Percentiles rank a stretch among this genome's conserved stretches.
Conservation (phyloP, 2,888 invertebrate species). For the Dasypogon diadema region DNA sequence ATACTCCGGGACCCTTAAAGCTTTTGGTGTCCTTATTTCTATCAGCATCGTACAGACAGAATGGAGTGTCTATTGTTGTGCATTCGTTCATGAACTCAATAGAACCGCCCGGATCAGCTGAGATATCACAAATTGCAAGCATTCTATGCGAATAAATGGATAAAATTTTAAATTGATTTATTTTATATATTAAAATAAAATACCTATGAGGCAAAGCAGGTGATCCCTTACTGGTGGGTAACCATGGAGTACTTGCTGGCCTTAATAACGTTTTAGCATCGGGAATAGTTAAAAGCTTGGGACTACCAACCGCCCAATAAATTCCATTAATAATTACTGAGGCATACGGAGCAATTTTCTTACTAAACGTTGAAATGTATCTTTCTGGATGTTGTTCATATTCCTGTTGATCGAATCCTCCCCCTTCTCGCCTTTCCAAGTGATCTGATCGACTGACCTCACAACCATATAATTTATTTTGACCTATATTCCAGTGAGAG, state of each 20-base stretch:
- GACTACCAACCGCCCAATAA: slow-evolving; percentile 98
- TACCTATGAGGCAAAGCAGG: slow-evolving; percentile 85
- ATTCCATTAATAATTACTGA: slow-evolving; percentile 98
- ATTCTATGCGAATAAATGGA: slow-evolving; percentile 75
- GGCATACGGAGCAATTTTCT: slow-evolving; percentile 97
- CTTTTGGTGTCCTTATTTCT: slow-evolving; percentile 96
- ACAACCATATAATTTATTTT: slow-evolving; percentile 96
- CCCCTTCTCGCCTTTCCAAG: slow-evolving; percentile 90
- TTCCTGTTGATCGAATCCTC: slow-evolving; percentile 88
- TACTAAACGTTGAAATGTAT: slow-evolving; percentile 96
- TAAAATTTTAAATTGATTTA: too few relatives aligned
- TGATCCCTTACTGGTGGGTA: slow-evolving; percentile 88
- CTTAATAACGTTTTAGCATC: slow-evolving; percentile 95
- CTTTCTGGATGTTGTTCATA: slow-evolving; percentile 93
- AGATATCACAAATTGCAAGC: slow-evolving; percentile 97
- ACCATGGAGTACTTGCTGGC: slow-evolving; percentile 92
- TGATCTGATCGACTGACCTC: slow-evolving; percentile 96
- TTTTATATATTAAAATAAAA: background rate
- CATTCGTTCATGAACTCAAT: slow-evolving; percentile 99
- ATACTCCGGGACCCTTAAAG: slow-evolving; percentile 95
- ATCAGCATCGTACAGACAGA: slow-evolving; percentile 99
- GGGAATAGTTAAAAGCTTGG: slow-evolving; percentile 95
- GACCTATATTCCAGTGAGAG: slow-evolving; percentile 71
- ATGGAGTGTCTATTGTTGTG: slow-evolving; percentile 99
- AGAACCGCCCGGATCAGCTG: slow-evolving; percentile 98